phyloP scores from a whole-genome alignment of 2,888 invertebrate genomes.

The Lasioglossum marginatum region DNA sequence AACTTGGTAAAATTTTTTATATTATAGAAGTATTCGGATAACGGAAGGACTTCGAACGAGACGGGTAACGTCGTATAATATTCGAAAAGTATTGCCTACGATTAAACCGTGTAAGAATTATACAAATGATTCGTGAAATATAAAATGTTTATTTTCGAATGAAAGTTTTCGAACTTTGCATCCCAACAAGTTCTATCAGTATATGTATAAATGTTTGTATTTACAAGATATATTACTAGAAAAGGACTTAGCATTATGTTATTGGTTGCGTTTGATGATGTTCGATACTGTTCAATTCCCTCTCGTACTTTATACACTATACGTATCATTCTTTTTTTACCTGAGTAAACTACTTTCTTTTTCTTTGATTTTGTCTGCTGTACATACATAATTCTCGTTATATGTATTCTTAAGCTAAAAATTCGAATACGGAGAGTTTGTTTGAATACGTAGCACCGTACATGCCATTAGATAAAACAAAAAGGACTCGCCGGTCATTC shows the following conservation, averaged over 20 bases:
- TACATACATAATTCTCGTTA: conserved; percentile 24
- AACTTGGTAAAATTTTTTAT: not conserved
- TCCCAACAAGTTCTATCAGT: conserved; percentile 66
- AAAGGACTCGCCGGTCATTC: conserved; percentile 23
- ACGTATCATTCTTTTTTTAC: conserved; percentile 65
- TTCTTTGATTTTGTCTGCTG: conserved; percentile 27
- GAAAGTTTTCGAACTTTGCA: conserved; percentile 50
- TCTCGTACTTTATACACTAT: conserved; percentile 45
- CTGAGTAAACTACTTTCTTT: conserved; percentile 67
- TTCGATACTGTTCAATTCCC: conserved; percentile 43
- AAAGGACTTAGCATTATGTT: conserved; percentile 58
- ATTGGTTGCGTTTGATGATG: conserved; percentile 51
- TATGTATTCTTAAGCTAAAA: conserved; percentile 28
- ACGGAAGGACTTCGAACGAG: not conserved
- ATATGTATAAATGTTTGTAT: conserved; percentile 69
- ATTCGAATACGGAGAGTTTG: conserved; percentile 19
- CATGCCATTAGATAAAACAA: conserved; percentile 31
- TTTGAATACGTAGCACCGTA: conserved; percentile 39
- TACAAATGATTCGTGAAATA: conserved; percentile 48
- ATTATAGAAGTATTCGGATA: not conserved
- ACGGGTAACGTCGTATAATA: not conserved
- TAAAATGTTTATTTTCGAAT: conserved; percentile 60
- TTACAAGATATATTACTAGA: conserved; percentile 69
- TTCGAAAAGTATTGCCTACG: not conserved
- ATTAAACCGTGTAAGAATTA: conserved; percentile 5